Percentiles rank a stretch among this genome's conserved stretches.
Conservation (phyloP, 2,888 invertebrate genomes). For the Xestobium rufovillosum region DNA sequence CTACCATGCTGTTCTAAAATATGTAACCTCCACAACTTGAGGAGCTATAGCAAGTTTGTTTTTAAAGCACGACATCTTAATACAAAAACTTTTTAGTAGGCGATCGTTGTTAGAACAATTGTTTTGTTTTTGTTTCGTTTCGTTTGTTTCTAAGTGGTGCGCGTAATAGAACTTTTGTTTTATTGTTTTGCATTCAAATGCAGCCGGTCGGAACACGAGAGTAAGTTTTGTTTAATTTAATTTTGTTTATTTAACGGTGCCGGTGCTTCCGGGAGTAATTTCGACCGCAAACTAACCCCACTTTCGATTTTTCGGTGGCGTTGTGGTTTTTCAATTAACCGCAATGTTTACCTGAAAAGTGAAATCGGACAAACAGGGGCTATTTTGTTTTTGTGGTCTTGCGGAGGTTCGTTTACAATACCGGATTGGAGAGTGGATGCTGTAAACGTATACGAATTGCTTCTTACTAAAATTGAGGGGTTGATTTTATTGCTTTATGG, state of each 20-base stretch:
- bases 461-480: constrained; percentile 16
- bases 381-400: too few relatives aligned
- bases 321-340: constrained; percentile 31
- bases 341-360: constrained; percentile 37
- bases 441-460: not conserved
- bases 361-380: constrained; percentile 28
- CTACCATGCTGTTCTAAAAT: constrained; percentile 34
- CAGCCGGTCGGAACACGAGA: too few relatives aligned
- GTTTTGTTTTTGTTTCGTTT: too few relatives aligned
- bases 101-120: constrained; percentile 3
- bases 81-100: constrained; percentile 28
- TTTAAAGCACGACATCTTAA: constrained; percentile 30
- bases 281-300: constrained; percentile 25
- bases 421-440: too few relatives aligned
- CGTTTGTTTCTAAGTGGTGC: too few relatives aligned
- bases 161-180: too few relatives aligned
- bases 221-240: too few relatives aligned
- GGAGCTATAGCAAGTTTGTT: constrained; percentile 29
- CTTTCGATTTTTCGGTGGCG: constrained; percentile 18
- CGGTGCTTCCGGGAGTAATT: constrained; percentile 7
- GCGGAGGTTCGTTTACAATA: too few relatives aligned
- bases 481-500: constrained; percentile 24
- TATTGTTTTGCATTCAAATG: too few relatives aligned
- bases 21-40: constrained; percentile 34
- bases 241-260: too few relatives aligned